Conservation (phyloP, 2,797 vertebrate genomes). For the Champsocephalus esox region DNA sequence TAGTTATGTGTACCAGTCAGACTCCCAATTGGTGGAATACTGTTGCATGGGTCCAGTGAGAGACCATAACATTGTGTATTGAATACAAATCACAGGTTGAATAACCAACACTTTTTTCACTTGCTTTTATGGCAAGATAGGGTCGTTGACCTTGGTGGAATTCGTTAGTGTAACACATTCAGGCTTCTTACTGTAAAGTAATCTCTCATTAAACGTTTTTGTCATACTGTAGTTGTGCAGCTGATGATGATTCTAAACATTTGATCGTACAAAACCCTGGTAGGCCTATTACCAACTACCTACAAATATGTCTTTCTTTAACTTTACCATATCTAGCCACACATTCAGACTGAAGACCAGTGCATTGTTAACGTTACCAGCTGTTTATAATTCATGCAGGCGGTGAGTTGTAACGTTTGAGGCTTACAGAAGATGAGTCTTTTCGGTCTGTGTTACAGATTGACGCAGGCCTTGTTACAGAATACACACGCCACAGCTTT, state of each 20-base stretch:
- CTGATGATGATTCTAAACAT: background rate
- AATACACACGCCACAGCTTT: conserved; percentile 55
- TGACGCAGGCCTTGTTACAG: conserved; percentile 56
- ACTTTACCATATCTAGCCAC: conserved; percentile 12
- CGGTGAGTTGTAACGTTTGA: conserved; percentile 21
- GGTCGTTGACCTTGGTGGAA: too few relatives aligned
- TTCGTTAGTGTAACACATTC: background rate
- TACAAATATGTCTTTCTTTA: conserved; percentile 9
- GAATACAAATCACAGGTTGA: too few relatives aligned
- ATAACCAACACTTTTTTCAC: too few relatives aligned
- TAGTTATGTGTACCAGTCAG: too few relatives aligned
- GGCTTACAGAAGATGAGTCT: conserved; percentile 44
- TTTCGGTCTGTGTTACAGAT: conserved; percentile 48
- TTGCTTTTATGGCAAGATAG: too few relatives aligned
- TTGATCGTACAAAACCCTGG: background rate
- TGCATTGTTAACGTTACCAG: conserved; percentile 49
- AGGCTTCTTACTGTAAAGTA: rapidly evolving
- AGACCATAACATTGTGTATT: too few relatives aligned
- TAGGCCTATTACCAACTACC: too few relatives aligned
- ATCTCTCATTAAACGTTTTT: background rate
- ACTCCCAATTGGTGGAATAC: too few relatives aligned
- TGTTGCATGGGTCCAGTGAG: too few relatives aligned
- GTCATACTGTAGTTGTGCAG: too few relatives aligned
- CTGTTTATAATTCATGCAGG: conserved; percentile 61
- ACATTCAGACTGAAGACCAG: conserved; percentile 39